Conservation (phyloP, 2,888 invertebrate genomes). For the Luperina nickerlii region DNA sequence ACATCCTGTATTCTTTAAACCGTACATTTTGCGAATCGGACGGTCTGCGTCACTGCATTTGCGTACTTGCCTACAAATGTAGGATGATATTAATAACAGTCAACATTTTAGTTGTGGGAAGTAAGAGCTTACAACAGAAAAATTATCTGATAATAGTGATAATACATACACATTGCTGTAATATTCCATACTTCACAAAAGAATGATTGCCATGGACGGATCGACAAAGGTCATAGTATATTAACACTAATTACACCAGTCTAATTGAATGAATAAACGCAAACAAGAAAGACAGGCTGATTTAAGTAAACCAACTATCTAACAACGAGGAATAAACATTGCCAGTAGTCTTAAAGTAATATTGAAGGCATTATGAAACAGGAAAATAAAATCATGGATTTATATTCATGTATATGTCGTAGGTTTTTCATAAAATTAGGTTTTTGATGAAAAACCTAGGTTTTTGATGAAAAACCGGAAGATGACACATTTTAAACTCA, state of each 20-base stretch:
- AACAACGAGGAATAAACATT: conserved; percentile 1
- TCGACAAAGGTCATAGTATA: conserved; percentile 12
- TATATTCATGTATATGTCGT: conserved; percentile 5
- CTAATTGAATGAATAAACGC: conserved; percentile 18
- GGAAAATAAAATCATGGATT: conserved; percentile 32
- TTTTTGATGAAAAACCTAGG: too few relatives aligned
- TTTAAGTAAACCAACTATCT: background rate
- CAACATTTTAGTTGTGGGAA: background rate
- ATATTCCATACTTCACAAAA: conserved; percentile 30
- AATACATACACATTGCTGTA: background rate
- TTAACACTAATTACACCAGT: conserved; percentile 31
- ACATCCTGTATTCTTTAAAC: background rate
- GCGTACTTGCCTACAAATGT: background rate
- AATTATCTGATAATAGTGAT: conserved; percentile 6
- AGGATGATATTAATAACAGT: background rate
- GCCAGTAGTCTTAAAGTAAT: background rate
- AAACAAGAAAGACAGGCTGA: background rate
- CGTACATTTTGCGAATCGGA: background rate
- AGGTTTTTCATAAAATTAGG: too few relatives aligned
- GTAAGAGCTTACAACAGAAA: conserved; percentile 15
- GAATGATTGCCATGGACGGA: conserved; percentile 14
- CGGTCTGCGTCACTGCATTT: conserved; percentile 2
- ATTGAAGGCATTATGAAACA: conserved; percentile 5
- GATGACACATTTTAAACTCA: too few relatives aligned
- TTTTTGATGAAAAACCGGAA: too few relatives aligned